Conservation (phyloP, 2,888 invertebrate genomes). For the Halictus ligatus region DNA sequence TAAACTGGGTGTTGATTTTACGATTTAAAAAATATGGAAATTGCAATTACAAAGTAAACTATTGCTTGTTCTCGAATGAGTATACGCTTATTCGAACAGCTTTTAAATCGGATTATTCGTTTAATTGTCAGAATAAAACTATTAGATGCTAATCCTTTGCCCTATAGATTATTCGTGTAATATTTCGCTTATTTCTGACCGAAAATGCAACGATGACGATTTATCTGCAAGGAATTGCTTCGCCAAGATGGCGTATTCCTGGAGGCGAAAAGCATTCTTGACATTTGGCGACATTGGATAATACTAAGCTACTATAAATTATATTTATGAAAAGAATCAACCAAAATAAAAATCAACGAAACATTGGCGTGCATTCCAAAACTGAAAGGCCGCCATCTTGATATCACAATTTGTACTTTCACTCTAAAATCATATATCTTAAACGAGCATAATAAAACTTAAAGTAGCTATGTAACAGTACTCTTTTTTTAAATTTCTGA, state of each 20-base stretch:
- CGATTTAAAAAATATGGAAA: background rate
- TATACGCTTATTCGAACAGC: background rate
- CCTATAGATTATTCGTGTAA: background rate
- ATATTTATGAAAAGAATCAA: background rate
- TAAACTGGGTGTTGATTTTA: background rate
- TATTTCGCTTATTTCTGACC: background rate
- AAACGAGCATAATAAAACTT: background rate
- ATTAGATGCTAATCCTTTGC: background rate
- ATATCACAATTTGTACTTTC: background rate
- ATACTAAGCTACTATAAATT: background rate
- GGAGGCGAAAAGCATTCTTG: background rate
- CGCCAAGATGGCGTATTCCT: background rate
- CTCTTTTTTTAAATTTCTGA: too few species aligned
- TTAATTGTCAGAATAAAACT: slow-evolving; percentile 1
- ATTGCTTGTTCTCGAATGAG: background rate
- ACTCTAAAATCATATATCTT: background rate
- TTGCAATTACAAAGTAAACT: background rate
- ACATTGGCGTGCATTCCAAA: background rate
- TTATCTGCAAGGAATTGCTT: background rate
- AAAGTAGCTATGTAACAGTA: background rate
- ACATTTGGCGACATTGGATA: background rate
- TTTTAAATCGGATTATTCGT: background rate
- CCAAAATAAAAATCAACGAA: background rate
- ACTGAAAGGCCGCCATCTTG: background rate
- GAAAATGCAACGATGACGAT: background rate